phyloP scores from a whole-genome alignment of 1,140 invertebrate species.

The Zaprionus vittiger region DNA sequence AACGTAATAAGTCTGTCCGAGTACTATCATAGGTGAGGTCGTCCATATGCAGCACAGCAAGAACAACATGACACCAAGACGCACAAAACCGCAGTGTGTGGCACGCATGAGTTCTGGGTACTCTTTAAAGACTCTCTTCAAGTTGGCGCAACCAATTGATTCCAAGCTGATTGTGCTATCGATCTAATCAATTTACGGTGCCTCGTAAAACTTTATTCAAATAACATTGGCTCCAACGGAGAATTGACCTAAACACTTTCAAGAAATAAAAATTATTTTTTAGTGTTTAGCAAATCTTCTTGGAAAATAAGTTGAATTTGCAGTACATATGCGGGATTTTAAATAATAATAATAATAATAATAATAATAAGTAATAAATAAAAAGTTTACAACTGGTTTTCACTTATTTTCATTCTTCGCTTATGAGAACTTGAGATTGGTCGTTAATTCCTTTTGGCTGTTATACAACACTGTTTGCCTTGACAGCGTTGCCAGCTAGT shows the following conservation, averaged over 20 bases:
- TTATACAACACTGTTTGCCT: not conserved
- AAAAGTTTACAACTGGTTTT: too few relatives aligned
- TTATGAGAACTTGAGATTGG: too few relatives aligned
- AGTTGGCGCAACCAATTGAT: conserved; percentile 16
- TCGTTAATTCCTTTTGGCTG: not conserved
- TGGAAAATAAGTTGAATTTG: not conserved
- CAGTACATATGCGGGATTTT: not conserved
- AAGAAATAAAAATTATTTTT: not conserved
- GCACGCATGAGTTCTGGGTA: conserved; percentile 24
- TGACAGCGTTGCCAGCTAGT: not conserved
- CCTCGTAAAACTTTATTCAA: conserved; percentile 15
- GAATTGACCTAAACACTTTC: not conserved
- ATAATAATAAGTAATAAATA: too few relatives aligned
- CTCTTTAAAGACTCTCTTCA: conserved; percentile 58
- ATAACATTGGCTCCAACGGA: not conserved
- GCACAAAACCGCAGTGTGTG: conserved; percentile 2
- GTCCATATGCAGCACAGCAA: conserved; percentile 43
- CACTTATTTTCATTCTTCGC: too few relatives aligned
- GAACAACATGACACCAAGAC: conserved; percentile 22
- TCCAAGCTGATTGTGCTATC: conserved; percentile 27
- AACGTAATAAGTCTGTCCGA: conserved; percentile 63
- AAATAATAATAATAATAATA: too few relatives aligned
- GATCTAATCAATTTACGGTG: not conserved
- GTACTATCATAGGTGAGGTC: conserved; percentile 40
- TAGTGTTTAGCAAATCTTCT: not conserved